phyloP scores from a whole-genome alignment of 2,113 vertebrate species.

The Myiagra hebetior region DNA sequence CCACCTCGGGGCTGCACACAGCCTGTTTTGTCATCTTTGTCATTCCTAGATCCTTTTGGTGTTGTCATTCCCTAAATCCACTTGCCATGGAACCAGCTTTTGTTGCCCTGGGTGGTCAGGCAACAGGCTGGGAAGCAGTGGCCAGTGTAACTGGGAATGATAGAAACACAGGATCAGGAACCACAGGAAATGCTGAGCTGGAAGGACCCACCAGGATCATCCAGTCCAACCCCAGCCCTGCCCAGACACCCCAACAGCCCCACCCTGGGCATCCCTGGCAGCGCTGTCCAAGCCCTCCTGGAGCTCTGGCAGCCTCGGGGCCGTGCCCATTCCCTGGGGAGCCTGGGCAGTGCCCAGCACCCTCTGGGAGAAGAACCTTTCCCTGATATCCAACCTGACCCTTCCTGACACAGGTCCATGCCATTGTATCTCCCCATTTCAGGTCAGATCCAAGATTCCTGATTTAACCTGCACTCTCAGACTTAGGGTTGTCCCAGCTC shows the following conservation, averaged over 20 bases:
- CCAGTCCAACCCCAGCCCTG: fast-evolving
- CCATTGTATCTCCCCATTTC: neutral
- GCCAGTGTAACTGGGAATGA: neutral
- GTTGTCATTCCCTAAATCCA: neutral
- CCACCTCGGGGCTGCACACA: fast-evolving
- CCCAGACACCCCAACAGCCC: fast-evolving
- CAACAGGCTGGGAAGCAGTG: neutral
- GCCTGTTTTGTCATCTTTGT: neutral
- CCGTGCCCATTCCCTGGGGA: neutral
- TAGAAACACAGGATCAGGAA: neutral
- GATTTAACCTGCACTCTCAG: neutral
- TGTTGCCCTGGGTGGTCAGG: neutral
- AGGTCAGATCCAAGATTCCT: neutral
- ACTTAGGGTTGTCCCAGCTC: neutral
- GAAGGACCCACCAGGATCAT: fast-evolving
- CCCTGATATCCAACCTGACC: fast-evolving
- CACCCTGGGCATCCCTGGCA: neutral
- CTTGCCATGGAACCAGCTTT: neutral
- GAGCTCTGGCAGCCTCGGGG: neutral
- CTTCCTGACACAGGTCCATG: neutral
- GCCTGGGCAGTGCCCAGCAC: neutral
- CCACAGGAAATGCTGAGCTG: neutral
- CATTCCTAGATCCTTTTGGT: neutral
- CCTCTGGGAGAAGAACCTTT: neutral
- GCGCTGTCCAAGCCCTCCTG: neutral